Evolutionary conservation across 2,113 vertebrate genomes (phyloP).

Genomic region (Herpetotheres cachinnans): DNA sequence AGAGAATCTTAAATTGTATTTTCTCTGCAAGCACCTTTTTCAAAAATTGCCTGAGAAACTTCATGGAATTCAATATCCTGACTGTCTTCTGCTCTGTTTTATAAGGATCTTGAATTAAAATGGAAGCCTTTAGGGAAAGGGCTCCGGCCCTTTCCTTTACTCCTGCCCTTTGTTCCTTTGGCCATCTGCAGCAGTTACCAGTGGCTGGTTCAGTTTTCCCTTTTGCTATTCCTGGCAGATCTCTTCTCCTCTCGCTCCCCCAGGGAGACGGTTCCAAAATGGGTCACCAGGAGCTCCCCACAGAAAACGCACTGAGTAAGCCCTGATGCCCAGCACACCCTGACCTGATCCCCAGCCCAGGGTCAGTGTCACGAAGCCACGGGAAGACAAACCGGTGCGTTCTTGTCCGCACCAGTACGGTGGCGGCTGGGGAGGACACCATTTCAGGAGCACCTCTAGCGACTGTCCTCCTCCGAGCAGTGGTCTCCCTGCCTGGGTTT

Average conservation of each 20-base stretch:
- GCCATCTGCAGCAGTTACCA: neutral
- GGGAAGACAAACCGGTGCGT: rapidly evolving
- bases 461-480: neutral
- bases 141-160: neutral
- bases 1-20: neutral
- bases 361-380: rapidly evolving
- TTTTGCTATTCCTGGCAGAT: neutral
- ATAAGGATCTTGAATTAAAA: neutral
- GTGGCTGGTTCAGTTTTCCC: neutral
- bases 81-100: neutral
- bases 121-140: neutral
- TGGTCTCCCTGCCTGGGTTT: neutral
- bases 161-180: neutral
- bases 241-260: neutral
- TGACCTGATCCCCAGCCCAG: neutral
- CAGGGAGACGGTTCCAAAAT: neutral
- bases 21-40: neutral
- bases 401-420: rapidly evolving
- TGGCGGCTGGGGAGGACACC: neutral
- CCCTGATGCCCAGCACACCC: neutral
- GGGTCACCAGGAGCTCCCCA: neutral
- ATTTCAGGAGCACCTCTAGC: rapidly evolving
- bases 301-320: rapidly evolving
- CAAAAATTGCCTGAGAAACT: neutral
- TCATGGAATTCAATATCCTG: neutral